Conservation (phyloP, 2,113 vertebrate species). For the Microtus pennsylvanicus region DNA sequence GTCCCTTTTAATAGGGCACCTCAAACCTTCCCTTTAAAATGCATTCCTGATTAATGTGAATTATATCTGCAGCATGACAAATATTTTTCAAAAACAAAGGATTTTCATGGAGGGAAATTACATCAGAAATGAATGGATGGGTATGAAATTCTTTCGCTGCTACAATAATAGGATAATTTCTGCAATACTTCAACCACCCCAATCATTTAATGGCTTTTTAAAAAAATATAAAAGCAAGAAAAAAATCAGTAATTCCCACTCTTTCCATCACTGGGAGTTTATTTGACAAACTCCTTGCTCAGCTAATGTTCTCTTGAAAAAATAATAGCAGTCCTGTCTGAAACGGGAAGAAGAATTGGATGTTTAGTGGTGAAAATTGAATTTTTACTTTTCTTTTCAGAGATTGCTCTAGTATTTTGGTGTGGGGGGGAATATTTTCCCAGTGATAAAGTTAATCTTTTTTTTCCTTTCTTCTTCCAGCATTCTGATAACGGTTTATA, state of each 20-base stretch:
- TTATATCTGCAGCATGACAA: constrained; percentile 43
- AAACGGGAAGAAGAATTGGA: constrained; percentile 37
- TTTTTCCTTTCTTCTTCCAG: background rate
- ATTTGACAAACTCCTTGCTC: constrained; percentile 69
- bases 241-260: constrained; percentile 69
- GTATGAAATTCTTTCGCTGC: constrained; percentile 66
- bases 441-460: constrained; percentile 48
- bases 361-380: constrained; percentile 54
- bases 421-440: background rate
- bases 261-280: constrained; percentile 37
- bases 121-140: constrained; percentile 64
- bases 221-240: constrained; percentile 69
- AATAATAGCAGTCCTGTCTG: constrained; percentile 65
- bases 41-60: constrained; percentile 61
- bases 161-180: constrained; percentile 74
- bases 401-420: constrained; percentile 38
- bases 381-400: constrained; percentile 63
- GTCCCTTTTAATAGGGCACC: background rate
- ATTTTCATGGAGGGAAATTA: constrained; percentile 69
- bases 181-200: constrained; percentile 61
- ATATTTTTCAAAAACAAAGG: constrained; percentile 76
- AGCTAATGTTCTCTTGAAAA: constrained; percentile 70
- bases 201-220: constrained; percentile 75
- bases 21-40: constrained; percentile 70
- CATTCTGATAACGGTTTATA: constrained; percentile 47